phyloP scores from a whole-genome alignment of 2,888 invertebrate genomes.

The Anticlea derivata region DNA sequence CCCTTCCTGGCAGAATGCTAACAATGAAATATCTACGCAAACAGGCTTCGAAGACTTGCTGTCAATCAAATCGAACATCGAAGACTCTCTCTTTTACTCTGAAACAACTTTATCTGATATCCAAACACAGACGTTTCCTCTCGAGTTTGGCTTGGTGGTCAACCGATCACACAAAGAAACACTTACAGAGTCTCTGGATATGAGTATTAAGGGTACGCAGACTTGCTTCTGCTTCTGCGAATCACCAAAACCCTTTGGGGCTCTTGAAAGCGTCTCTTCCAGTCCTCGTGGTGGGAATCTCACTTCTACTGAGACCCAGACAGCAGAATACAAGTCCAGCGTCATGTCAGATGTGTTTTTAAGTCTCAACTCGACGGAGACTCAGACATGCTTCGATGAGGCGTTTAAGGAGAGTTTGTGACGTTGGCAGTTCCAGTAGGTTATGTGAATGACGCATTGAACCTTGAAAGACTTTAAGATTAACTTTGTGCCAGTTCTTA shows the following conservation, averaged over 20 bases:
- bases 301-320: constrained; percentile 69
- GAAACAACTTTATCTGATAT: constrained; percentile 69
- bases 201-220: constrained; percentile 72
- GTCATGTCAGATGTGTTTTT: constrained; percentile 55
- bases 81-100: constrained; percentile 63
- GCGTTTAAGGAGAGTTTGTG: constrained; percentile 24
- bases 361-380: constrained; percentile 61
- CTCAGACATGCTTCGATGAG: constrained; percentile 66
- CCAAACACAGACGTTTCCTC: constrained; percentile 71
- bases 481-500: too few species aligned
- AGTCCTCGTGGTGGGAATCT: constrained; percentile 53
- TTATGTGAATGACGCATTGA: constrained; percentile 8
- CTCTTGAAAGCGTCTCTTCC: constrained; percentile 58
- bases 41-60: constrained; percentile 67
- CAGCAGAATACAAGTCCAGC: constrained; percentile 44
- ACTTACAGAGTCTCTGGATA: constrained; percentile 58
- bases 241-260: constrained; percentile 52
- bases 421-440: constrained; percentile 18
- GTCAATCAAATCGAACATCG: constrained; percentile 65
- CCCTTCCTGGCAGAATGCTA: constrained; percentile 55
- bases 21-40: constrained; percentile 71
- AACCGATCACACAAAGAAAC: constrained; percentile 65
- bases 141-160: constrained; percentile 58
- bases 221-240: constrained; percentile 67
- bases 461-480: not conserved